These are phyloP conservation scores for Ephestia elutella DNA, from an alignment of 1,140 invertebrate species.

Conservation along the genomic window DNA sequence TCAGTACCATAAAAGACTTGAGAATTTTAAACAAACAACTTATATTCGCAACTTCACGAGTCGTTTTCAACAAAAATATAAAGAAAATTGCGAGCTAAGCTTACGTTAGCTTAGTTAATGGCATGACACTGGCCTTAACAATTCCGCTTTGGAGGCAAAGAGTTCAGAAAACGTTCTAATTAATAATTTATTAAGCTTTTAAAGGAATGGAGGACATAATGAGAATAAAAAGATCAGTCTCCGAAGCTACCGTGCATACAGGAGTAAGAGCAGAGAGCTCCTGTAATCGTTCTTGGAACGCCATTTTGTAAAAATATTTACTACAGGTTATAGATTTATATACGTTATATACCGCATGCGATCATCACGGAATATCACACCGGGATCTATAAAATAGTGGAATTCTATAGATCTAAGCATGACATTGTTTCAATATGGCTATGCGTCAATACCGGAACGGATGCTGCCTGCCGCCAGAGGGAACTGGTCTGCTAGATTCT, in stretches of 20 bases:
- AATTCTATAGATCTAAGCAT: no score
- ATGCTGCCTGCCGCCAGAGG: no score
- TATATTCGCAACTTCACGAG: no score
- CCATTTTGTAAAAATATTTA: conserved; percentile 44
- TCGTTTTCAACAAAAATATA: no score
- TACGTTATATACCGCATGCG: no score
- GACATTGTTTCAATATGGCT: no score
- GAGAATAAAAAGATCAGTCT: conserved; percentile 33
- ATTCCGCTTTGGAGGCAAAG: conserved; percentile 22
- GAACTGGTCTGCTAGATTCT: no score
- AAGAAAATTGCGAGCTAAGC: not conserved
- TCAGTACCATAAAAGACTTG: no score
- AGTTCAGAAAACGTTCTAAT: conserved; percentile 42
- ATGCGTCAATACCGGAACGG: no score
- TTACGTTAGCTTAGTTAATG: not conserved
- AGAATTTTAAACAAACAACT: no score
- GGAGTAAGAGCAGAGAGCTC: conserved; percentile 38
- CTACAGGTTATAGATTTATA: not conserved
- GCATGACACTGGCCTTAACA: not conserved
- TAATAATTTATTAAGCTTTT: conserved; percentile 60
- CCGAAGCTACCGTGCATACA: conserved; percentile 32
- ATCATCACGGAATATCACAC: no score
- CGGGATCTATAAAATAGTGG: no score
- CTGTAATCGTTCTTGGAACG: conserved; percentile 38
- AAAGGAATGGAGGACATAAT: conserved; percentile 42